Evolutionary conservation across 2,797 vertebrate species (phyloP).

Genomic region (Australoheros facetus): DNA sequence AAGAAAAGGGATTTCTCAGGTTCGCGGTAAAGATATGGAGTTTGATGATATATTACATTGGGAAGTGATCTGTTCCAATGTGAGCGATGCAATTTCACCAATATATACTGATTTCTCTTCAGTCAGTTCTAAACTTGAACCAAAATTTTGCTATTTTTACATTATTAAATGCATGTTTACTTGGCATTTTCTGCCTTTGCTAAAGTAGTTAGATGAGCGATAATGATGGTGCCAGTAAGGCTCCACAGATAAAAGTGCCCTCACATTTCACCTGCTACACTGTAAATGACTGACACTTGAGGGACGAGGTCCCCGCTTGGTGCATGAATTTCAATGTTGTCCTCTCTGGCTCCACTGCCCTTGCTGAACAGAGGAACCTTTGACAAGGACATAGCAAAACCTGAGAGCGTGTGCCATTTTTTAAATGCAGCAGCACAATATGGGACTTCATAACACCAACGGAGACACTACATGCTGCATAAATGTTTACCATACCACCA

Average conservation of each 20-base stretch:
- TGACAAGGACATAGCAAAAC: slow-evolving; percentile 44
- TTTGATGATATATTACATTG: slow-evolving; percentile 56
- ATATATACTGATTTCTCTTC: slow-evolving; percentile 16
- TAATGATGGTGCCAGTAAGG: slow-evolving; percentile 2
- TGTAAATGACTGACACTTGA: slow-evolving; percentile 61
- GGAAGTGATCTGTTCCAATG: slow-evolving; percentile 44
- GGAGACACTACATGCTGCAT: slow-evolving; percentile 20
- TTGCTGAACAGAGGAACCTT: slow-evolving; percentile 58
- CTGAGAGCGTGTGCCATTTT: slow-evolving; percentile 22
- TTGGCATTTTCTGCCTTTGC: neutral
- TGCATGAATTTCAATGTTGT: slow-evolving; percentile 68
- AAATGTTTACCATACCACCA: slow-evolving; percentile 54
- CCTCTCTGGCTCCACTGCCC: slow-evolving; percentile 39
- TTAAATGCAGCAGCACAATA: slow-evolving; percentile 33
- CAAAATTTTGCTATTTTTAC: neutral
- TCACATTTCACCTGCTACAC: slow-evolving; percentile 59
- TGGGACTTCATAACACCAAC: slow-evolving; percentile 36
- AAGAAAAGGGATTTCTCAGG: slow-evolving; percentile 28
- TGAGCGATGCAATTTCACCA: slow-evolving; percentile 60
- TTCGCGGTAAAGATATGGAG: slow-evolving; percentile 20
- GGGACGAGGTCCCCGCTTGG: slow-evolving; percentile 38
- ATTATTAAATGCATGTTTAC: neutral
- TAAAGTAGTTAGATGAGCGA: neutral
- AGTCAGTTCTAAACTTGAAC: neutral
- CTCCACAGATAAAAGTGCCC: slow-evolving; percentile 27